Percentiles rank a stretch among this genome's conserved stretches.
Evolutionary conservation across 2,888 invertebrate species (phyloP).

Genomic region (Uloborus plumipes): DNA sequence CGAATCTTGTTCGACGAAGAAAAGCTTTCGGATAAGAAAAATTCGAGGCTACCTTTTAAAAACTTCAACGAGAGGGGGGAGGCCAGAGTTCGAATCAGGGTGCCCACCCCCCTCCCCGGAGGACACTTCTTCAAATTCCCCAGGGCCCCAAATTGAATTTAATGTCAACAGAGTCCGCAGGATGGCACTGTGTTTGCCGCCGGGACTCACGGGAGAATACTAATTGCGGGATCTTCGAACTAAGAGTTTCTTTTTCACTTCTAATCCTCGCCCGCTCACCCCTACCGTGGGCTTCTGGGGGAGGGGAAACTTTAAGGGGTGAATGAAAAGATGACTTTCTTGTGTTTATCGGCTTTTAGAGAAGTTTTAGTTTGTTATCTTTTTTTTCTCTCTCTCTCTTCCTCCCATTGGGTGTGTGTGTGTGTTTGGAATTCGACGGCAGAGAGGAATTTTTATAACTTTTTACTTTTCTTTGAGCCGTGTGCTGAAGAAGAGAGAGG

Average conservation of each 20-base stretch:
- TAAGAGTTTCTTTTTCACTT: conserved; percentile 62
- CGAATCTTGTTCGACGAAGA: conserved; percentile 12
- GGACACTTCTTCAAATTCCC: conserved; percentile 52
- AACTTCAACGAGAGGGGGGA: too few relatives aligned
- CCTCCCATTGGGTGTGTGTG: conserved; percentile 11
- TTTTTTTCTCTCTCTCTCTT: conserved; percentile 19
- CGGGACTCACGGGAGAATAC: conserved; percentile 59
- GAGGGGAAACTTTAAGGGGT: conserved; percentile 11
- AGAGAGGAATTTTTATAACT: conserved; percentile 60
- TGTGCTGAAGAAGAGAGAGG: conserved; percentile 19
- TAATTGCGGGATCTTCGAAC: conserved; percentile 63
- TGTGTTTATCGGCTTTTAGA: conserved; percentile 64
- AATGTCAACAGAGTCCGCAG: conserved; percentile 61
- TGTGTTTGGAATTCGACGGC: conserved; percentile 59
- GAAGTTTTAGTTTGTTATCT: conserved; percentile 57
- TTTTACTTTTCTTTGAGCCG: conserved; percentile 22
- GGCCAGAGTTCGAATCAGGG: background rate
- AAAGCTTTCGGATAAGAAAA: conserved; percentile 1
- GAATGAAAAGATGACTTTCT: conserved; percentile 62
- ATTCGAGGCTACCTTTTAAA: conserved; percentile 29
- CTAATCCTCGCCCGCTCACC: conserved; percentile 30
- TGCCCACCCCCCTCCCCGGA: conserved; percentile 11
- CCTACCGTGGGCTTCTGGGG: too few relatives aligned
- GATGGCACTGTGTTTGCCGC: conserved; percentile 58
- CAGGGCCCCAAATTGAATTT: conserved; percentile 59